phyloP scores from a whole-genome alignment of 1,140 invertebrate species.

The Cotesia chilonis region DNA sequence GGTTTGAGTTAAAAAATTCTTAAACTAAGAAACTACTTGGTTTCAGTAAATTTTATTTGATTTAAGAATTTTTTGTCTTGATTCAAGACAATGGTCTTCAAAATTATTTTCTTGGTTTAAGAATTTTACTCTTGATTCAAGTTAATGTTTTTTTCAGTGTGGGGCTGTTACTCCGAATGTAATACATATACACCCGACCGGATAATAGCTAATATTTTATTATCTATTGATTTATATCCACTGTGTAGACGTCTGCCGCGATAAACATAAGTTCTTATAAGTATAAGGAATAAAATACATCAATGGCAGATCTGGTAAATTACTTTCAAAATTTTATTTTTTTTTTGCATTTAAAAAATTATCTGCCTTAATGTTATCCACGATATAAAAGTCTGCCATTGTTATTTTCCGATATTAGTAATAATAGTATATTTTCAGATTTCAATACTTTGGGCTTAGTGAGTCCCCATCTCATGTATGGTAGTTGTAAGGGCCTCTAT shows the following conservation, averaged over 20 bases:
- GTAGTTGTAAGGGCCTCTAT: neutral
- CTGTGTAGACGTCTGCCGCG: constrained; percentile 2
- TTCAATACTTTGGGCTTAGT: constrained; percentile 7
- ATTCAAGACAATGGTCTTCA: too few relatives aligned
- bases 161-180: too few relatives aligned
- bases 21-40: too few relatives aligned
- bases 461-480: neutral
- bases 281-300: constrained; percentile 4
- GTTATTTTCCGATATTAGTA: constrained; percentile 22
- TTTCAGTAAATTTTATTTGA: too few relatives aligned
- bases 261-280: constrained; percentile 9
- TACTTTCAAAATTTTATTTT: constrained; percentile 9
- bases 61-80: too few relatives aligned
- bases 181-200: neutral
- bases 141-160: too few relatives aligned
- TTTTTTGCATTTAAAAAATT: constrained; percentile 13
- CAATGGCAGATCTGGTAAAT: constrained; percentile 1
- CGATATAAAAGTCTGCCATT: constrained; percentile 31
- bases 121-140: too few relatives aligned
- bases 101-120: too few relatives aligned
- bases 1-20: too few relatives aligned
- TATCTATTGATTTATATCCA: neutral
- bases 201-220: constrained; percentile 1
- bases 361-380: constrained; percentile 23
- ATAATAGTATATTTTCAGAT: constrained; percentile 29